These are phyloP conservation scores for Podocnemis expansa DNA, from an alignment of 2,113 vertebrate genomes.

Conservation along the genomic window DNA sequence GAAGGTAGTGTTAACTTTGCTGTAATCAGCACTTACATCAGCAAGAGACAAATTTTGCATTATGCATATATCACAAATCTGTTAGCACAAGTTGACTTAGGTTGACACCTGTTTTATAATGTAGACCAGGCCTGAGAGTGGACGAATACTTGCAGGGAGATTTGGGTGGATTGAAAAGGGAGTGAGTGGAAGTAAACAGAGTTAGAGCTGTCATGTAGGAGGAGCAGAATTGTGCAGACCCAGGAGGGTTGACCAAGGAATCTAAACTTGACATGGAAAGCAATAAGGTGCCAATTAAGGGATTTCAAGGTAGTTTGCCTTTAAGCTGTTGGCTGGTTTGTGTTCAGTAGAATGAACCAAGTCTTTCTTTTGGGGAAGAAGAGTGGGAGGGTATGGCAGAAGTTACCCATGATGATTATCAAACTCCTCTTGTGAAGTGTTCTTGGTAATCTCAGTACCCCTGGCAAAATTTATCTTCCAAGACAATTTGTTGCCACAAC, in stretches of 20 bases:
- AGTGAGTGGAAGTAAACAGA: neutral
- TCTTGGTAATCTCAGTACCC: neutral
- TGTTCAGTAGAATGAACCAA: neutral
- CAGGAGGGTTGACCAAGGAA: neutral
- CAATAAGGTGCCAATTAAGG: neutral
- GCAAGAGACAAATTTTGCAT: neutral
- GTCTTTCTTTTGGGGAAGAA: neutral
- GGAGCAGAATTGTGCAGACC: neutral
- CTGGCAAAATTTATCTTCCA: neutral
- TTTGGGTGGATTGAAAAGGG: neutral
- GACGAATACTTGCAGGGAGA: neutral
- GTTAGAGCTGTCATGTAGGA: neutral
- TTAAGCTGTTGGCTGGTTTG: neutral
- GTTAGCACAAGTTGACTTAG: neutral
- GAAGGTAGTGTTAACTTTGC: neutral
- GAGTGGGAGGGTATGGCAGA: neutral
- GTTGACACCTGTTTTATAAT: neutral
- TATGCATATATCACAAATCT: neutral
- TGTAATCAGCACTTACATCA: neutral
- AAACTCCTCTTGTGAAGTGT: neutral
- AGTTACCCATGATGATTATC: neutral
- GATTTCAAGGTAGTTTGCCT: neutral
- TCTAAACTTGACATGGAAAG: neutral
- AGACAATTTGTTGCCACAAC: neutral
- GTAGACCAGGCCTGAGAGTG: neutral